These are phyloP conservation scores for Mustela lutreola DNA, from an alignment of 2,113 vertebrate species.

Conservation along the genomic window DNA sequence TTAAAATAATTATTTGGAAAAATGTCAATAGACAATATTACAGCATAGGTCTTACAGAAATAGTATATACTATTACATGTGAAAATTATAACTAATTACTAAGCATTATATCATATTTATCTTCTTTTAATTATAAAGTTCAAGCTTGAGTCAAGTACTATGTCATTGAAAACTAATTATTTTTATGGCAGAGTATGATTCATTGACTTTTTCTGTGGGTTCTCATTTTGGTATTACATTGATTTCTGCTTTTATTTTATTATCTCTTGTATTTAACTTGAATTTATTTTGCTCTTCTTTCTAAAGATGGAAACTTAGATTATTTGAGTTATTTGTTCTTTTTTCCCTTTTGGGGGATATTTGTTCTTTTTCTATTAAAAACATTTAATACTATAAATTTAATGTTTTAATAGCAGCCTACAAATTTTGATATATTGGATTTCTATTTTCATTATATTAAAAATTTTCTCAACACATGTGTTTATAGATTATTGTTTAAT, in stretches of 20 bases:
- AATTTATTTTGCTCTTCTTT: neutral
- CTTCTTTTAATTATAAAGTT: neutral
- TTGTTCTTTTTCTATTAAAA: neutral
- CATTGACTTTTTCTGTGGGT: neutral
- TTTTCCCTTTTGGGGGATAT: neutral
- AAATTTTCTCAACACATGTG: neutral
- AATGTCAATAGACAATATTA: neutral
- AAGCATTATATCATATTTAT: neutral
- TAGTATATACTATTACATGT: neutral
- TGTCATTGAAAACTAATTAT: neutral
- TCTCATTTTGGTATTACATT: neutral
- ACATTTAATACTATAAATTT: neutral
- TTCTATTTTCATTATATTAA: slow-evolving; percentile 5
- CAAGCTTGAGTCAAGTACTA: neutral
- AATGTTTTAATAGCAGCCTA: neutral
- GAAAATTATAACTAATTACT: slow-evolving; percentile 25
- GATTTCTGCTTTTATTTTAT: neutral
- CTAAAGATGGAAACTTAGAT: neutral
- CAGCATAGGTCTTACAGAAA: neutral
- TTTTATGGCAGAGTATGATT: neutral
- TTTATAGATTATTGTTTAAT: neutral
- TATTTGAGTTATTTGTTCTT: neutral
- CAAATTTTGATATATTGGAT: neutral
- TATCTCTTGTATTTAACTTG: neutral
- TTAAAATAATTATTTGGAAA: slow-evolving; percentile 1